Conservation (phyloP, 2,888 invertebrate species). For the Rhamnusium bicolor region DNA sequence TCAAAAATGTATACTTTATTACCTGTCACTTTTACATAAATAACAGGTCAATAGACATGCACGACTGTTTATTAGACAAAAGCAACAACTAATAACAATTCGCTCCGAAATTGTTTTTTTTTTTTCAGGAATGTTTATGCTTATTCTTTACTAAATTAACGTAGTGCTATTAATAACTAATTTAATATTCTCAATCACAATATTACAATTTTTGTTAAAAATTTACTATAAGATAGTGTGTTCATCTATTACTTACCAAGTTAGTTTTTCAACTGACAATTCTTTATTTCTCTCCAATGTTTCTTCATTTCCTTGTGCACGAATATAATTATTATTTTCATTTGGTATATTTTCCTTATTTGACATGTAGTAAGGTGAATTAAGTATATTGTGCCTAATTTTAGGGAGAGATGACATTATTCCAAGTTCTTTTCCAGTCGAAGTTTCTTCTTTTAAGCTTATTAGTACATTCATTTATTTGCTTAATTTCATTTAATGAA, state of each 20-base stretch:
- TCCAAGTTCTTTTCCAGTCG: conserved; percentile 44
- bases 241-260: neutral
- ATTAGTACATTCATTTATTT: neutral
- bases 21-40: no score
- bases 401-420: conserved; percentile 48
- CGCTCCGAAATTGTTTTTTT: no score
- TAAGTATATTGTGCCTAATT: conserved; percentile 50
- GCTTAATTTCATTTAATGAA: neutral
- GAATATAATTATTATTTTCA: neutral
- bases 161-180: no score
- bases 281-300: neutral
- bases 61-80: no score
- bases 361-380: conserved; percentile 46
- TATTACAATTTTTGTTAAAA: no score
- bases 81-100: no score
- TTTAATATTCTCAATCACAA: no score
- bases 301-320: neutral
- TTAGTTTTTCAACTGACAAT: neutral
- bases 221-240: no score
- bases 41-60: no score
- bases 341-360: neutral
- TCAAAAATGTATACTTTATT: no score
- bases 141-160: no score
- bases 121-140: no score
- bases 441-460: conserved; percentile 18